phyloP scores from a whole-genome alignment of 92 coral and sea anemone species.

The Nematostella vectensis region DNA sequence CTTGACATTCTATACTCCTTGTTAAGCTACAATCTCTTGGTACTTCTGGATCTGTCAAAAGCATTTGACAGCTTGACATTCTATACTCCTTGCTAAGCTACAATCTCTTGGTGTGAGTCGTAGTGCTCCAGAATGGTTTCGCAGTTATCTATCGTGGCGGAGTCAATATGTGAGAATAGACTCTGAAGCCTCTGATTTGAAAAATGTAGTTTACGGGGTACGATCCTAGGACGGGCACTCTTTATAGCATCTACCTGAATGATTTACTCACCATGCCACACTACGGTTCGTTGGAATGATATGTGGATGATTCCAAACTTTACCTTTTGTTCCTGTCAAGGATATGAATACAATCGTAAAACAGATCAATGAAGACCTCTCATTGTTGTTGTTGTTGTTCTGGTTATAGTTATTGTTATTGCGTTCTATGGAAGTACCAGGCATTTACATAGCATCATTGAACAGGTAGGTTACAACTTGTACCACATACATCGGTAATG shows the following conservation, averaged over 20 bases:
- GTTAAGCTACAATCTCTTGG: no score
- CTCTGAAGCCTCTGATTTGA: background rate
- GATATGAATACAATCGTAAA: background rate
- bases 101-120: constrained; percentile 4
- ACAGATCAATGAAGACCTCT: background rate
- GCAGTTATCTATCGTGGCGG: background rate
- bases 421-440: no score
- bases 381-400: no score
- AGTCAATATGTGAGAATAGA: background rate
- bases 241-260: background rate
- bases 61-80: constrained; percentile 27
- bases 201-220: background rate
- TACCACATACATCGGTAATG: no score
- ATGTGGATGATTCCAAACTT: constrained; percentile 1
- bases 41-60: constrained; percentile 24
- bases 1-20: no score
- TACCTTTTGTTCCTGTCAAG: background rate
- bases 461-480: no score
- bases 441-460: no score
- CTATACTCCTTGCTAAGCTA: no score
- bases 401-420: no score
- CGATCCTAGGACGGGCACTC: background rate
- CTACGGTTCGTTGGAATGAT: background rate
- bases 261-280: background rate
- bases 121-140: constrained; percentile 10